Conservation (phyloP, 2,888 invertebrate genomes). For the Ametastegia equiseti region DNA sequence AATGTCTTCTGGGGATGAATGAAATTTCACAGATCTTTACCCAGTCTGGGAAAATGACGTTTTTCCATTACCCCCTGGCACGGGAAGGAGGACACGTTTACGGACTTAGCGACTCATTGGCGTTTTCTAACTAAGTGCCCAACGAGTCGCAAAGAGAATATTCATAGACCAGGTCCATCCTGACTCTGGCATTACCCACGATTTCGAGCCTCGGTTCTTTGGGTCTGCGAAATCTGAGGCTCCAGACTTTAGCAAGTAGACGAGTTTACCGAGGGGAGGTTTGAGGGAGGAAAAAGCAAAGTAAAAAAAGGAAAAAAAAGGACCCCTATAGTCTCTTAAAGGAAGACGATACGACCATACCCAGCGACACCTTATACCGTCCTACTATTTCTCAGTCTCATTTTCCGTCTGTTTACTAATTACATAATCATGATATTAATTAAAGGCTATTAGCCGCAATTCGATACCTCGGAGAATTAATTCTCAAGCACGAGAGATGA, state of each 20-base stretch:
- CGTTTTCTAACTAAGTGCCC: conserved; percentile 37
- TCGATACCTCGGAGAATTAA: neutral
- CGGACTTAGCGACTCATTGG: conserved; percentile 48
- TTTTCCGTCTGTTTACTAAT: conserved; percentile 27
- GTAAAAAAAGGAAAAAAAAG: conserved; percentile 53
- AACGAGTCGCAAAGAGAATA: conserved; percentile 63
- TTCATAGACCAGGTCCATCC: conserved; percentile 62
- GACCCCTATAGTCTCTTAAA: conserved; percentile 66
- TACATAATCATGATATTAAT: conserved; percentile 15
- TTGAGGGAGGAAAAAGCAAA: neutral
- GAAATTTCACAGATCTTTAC: neutral
- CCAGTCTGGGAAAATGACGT: conserved; percentile 19
- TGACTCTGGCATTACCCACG: conserved; percentile 40
- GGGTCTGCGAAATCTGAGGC: conserved; percentile 6
- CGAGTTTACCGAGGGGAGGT: neutral
- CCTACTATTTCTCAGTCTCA: conserved; percentile 22
- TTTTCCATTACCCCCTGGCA: conserved; percentile 38
- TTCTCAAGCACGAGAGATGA: conserved; percentile 14
- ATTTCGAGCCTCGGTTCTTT: conserved; percentile 23
- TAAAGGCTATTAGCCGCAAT: neutral
- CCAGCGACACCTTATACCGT: conserved; percentile 44
- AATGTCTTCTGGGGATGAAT: neutral
- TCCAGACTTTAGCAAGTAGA: conserved; percentile 7
- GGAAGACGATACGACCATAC: conserved; percentile 57
- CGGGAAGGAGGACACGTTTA: conserved; percentile 32